Evolutionary conservation across 2,888 invertebrate genomes (phyloP).

Genomic region (Ormyrus rosae): DNA sequence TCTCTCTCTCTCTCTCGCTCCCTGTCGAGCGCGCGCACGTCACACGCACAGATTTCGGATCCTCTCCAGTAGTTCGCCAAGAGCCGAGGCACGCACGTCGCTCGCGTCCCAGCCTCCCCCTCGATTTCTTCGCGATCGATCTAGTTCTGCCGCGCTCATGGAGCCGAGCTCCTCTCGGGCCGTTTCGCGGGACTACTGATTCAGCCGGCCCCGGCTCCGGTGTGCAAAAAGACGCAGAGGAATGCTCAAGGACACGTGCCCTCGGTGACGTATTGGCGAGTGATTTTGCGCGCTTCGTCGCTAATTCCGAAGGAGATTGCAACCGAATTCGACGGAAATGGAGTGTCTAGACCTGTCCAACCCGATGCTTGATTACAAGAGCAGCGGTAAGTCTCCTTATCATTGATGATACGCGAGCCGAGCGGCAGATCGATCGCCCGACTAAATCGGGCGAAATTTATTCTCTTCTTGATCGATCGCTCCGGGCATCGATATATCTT

Average conservation of each 20-base stretch:
- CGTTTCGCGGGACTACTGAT: slow-evolving; percentile 8
- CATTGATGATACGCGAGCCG: background rate
- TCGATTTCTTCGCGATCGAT: background rate
- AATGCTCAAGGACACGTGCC: background rate
- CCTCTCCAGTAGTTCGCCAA: slow-evolving; percentile 71
- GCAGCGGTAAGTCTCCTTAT: slow-evolving; percentile 67
- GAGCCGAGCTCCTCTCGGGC: background rate
- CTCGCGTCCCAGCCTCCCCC: background rate
- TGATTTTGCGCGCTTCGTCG: background rate
- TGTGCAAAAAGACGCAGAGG: background rate
- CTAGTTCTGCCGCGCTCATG: background rate
- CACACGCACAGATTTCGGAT: slow-evolving; percentile 69
- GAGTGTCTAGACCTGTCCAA: slow-evolving; percentile 65
- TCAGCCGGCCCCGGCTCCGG: background rate
- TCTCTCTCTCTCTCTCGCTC: slow-evolving; percentile 50
- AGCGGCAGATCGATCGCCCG: background rate
- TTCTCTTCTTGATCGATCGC: background rate
- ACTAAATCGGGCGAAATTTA: background rate
- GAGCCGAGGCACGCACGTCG: slow-evolving; percentile 72
- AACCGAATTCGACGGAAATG: slow-evolving; percentile 23
- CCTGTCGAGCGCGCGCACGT: slow-evolving; percentile 54
- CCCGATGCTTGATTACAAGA: slow-evolving; percentile 65
- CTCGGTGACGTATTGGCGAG: background rate
- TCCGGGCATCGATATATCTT: background rate
- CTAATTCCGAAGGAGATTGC: background rate